These are phyloP conservation scores for Laticauda laticaudata DNA, from an alignment of 2,113 vertebrate species.

Conservation along the genomic window DNA sequence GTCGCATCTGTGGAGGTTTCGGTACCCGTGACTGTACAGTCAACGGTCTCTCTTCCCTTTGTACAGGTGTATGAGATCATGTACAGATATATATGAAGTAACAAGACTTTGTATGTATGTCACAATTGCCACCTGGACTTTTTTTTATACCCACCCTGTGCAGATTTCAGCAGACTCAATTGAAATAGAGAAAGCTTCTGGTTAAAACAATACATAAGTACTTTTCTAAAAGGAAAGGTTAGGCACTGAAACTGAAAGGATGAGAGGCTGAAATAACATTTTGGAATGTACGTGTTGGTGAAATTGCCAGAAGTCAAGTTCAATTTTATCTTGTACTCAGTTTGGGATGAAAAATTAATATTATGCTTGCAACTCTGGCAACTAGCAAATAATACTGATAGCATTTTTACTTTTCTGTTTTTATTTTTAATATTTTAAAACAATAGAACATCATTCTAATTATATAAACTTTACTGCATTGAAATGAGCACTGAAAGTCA, in stretches of 20 bases:
- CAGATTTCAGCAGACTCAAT: neutral
- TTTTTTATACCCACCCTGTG: neutral
- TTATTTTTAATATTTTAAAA: neutral
- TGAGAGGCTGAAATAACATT: neutral
- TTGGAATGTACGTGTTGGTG: neutral
- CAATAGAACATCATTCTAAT: neutral
- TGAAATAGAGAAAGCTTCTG: neutral
- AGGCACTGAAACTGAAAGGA: constrained; percentile 9
- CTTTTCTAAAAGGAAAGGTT: neutral
- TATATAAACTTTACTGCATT: neutral
- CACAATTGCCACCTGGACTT: neutral
- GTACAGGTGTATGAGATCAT: neutral
- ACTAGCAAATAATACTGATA: neutral
- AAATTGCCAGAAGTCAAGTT: neutral
- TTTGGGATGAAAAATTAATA: neutral
- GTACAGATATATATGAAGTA: neutral
- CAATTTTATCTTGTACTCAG: neutral
- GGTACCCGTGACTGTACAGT: neutral
- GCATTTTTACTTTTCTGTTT: neutral
- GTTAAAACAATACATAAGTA: neutral
- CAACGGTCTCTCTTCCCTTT: neutral
- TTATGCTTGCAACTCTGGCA: neutral
- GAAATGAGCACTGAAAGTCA: neutral
- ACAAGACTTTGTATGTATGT: neutral
- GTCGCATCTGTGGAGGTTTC: neutral